A percentile compares a stretch with the other conserved stretches of the same genome.
These are phyloP conservation scores for Limanda limanda DNA, from an alignment of 2,113 vertebrate species.

Conservation along the genomic window DNA sequence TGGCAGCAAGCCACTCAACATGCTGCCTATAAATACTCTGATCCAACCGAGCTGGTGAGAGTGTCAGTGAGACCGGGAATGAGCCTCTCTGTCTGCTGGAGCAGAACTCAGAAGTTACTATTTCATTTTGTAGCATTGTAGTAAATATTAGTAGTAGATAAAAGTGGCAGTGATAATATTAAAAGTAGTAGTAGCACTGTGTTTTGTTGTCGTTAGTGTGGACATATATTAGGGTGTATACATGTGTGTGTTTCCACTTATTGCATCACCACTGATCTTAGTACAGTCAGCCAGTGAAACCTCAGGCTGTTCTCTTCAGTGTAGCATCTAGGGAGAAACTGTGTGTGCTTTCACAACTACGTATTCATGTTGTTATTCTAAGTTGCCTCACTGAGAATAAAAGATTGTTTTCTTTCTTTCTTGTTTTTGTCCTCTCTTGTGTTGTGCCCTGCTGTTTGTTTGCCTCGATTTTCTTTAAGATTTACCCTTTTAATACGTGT, in stretches of 20 bases:
- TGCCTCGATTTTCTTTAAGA: conserved; percentile 39
- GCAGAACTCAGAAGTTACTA: not conserved
- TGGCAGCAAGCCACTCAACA: not conserved
- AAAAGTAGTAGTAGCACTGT: not conserved
- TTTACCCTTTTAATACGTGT: conserved; percentile 28
- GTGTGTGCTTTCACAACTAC: conserved; percentile 1
- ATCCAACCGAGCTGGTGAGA: not conserved
- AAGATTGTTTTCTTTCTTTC: conserved; percentile 23
- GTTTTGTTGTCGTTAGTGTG: conserved; percentile 7
- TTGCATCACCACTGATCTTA: conserved; percentile 70
- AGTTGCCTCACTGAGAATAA: not conserved
- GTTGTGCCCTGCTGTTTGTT: conserved; percentile 35
- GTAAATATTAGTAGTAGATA: not conserved
- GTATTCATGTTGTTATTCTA: conserved; percentile 1
- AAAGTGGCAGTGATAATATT: not conserved
- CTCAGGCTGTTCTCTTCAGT: conserved; percentile 53
- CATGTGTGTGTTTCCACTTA: conserved; percentile 48
- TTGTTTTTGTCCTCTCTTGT: conserved; percentile 4
- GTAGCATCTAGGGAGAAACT: conserved; percentile 46
- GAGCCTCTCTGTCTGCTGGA: not conserved
- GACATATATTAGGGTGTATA: not conserved
- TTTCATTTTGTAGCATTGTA: not conserved
- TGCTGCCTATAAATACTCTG: not conserved
- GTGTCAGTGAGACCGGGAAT: no score
- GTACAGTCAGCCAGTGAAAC: conserved; percentile 37